Base-by-base conservation (phyloP, 2,888 invertebrate genomes). In the Octonoba sinensis region DNA sequence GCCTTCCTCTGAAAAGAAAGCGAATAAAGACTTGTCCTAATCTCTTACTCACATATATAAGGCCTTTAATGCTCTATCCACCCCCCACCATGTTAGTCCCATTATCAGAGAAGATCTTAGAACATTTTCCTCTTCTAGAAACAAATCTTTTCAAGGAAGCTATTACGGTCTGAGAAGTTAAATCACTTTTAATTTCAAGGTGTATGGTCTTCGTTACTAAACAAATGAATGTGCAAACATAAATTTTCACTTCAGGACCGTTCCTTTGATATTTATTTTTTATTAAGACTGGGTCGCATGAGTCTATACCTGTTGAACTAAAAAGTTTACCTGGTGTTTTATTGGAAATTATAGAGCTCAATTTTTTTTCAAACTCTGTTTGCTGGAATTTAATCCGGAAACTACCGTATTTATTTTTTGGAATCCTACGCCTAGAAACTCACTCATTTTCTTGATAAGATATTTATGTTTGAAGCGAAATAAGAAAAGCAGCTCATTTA, bases 1-100 rank as follows among this genome's bases (percentile, higher is more conserved):
- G 3, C 51, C 51, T 49, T 84, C 76, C 1, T 78, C 15, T 0
- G 71, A 22, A 18, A 86, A 56, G 12, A 24, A 59, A 3, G 1
- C 11, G 1, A n/a, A 13, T 1, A 59, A 24, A 24, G 22, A 15
- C 2, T 59, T 13, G 12, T 59, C 24, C 12, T 22, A 24, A 11
- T 24, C 27, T 15, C 27, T 22, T 4, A 24, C 15, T 13, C 1
- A 24, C 6, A 1, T 24, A 3, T 3, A 59, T 4, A 24, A 59
- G 1, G 1, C 22, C 4, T 24, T 59, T 3, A 59, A 24, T 12
- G 20, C 59, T 1, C 13, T 47, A 20, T 65, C 47, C 2, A 47
- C n/a, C 20, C 6, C 65, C 65, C 20, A 47, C 49, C 16, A 65
- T 22, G 20, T 20, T 65, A 0, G 49, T 65, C 20, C 22, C 16